phyloP scores from a whole-genome alignment of 2,888 invertebrate genomes.

The Tipula unca region DNA sequence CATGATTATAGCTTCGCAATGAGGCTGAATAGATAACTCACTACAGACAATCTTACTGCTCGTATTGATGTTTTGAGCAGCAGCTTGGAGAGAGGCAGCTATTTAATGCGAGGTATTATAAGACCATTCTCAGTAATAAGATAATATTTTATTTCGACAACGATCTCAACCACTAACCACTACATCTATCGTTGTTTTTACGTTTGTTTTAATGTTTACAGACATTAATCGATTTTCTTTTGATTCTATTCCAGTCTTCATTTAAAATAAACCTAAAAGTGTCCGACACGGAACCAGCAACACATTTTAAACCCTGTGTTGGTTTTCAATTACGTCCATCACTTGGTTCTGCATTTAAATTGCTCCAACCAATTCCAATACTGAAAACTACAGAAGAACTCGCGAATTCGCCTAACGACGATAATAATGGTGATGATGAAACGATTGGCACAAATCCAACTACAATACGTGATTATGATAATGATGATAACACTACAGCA shows the following conservation, averaged over 20 bases:
- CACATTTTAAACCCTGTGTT: constrained; percentile 51
- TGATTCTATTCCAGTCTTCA: constrained; percentile 24
- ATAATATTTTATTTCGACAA: too few species aligned
- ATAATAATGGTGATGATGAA: not conserved
- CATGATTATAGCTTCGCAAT: too few species aligned
- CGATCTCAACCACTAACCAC: too few species aligned
- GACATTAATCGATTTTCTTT: not conserved
- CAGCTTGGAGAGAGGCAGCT: too few species aligned
- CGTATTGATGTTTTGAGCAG: too few species aligned
- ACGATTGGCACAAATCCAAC: not conserved
- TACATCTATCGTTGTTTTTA: too few species aligned
- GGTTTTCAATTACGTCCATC: constrained; percentile 72
- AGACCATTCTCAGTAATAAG: too few species aligned
- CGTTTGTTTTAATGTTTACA: not conserved
- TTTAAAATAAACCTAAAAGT: constrained; percentile 26
- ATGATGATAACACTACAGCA: not conserved
- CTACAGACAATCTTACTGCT: too few species aligned
- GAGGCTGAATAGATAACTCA: too few species aligned
- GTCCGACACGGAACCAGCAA: constrained; percentile 26
- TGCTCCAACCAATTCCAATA: constrained; percentile 32
- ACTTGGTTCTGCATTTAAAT: constrained; percentile 72
- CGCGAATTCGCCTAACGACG: not conserved
- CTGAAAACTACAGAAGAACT: not conserved
- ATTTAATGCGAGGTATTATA: too few species aligned
- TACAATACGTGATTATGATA: not conserved